Conservation (phyloP, 2,888 invertebrate genomes). For the Cynaeus angustus region DNA sequence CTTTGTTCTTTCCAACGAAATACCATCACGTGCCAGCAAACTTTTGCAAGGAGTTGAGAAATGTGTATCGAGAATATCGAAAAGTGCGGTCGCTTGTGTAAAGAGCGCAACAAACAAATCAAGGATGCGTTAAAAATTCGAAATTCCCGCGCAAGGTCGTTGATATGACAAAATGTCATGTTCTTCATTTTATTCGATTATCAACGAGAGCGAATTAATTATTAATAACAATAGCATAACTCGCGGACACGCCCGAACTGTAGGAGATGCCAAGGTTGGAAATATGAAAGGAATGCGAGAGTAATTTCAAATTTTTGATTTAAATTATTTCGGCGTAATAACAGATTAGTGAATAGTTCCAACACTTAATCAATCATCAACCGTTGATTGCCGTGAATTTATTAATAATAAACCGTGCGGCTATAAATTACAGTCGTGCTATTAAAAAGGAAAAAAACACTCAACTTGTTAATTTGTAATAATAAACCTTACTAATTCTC, state of each 20-base stretch:
- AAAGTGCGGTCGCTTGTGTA: constrained; percentile 21
- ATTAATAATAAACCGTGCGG: not conserved
- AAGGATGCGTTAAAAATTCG: constrained; percentile 33
- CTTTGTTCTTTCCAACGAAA: not conserved
- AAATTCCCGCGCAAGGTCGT: constrained; percentile 5
- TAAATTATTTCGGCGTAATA: constrained; percentile 4
- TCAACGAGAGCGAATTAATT: constrained; percentile 35
- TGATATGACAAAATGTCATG: not conserved
- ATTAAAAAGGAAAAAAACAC: no score
- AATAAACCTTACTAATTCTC: no score
- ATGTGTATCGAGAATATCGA: constrained; percentile 20
- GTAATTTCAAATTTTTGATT: constrained; percentile 17
- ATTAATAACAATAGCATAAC: constrained; percentile 39
- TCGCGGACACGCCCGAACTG: constrained; percentile 35
- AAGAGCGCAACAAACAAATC: constrained; percentile 14
- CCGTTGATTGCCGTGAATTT: constrained; percentile 28
- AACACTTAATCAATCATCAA: constrained; percentile 17
- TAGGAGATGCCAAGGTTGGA: constrained; percentile 43
- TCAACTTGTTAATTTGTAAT: no score
- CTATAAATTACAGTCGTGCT: no score
- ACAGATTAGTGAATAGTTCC: not conserved
- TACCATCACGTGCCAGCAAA: constrained; percentile 7
- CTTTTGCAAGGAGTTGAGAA: constrained; percentile 10
- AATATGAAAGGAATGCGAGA: constrained; percentile 38
- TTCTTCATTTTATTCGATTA: constrained; percentile 6